These are phyloP conservation scores for Callocephalon fimbriatum DNA, from an alignment of 2,113 vertebrate species.

Conservation along the genomic window DNA sequence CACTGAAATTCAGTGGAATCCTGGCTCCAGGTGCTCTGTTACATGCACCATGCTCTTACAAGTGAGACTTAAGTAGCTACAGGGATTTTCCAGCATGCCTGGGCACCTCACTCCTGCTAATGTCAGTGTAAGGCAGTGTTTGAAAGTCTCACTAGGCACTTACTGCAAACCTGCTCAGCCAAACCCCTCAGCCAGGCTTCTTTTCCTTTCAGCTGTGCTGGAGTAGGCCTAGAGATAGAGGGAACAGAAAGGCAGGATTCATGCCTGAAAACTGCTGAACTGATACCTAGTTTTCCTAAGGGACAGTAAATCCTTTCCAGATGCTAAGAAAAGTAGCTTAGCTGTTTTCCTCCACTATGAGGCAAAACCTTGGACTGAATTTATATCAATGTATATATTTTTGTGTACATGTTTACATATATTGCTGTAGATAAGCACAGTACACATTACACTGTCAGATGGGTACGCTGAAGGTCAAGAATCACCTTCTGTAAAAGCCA, in stretches of 20 bases:
- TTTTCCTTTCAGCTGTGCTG: neutral
- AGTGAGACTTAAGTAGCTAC: neutral
- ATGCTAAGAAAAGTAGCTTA: neutral
- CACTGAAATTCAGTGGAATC: neutral
- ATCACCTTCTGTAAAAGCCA: neutral
- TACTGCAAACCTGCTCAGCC: neutral
- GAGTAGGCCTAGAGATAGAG: neutral
- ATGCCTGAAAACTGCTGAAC: neutral
- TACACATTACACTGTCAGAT: neutral
- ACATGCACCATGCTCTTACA: neutral
- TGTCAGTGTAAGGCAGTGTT: neutral
- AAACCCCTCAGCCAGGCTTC: neutral
- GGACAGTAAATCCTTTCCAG: neutral
- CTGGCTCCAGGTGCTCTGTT: neutral
- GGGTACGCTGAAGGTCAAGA: neutral
- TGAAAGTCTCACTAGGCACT: neutral
- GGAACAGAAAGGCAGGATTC: neutral
- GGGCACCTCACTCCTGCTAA: neutral
- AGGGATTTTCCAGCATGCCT: neutral
- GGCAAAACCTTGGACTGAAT: neutral
- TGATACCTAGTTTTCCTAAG: neutral
- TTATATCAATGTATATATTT: neutral
- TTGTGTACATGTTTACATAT: neutral
- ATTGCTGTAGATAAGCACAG: neutral
- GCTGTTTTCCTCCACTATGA: neutral